Base-by-base conservation (phyloP, 2,113 vertebrate genomes). In the Noctilio leporinus region DNA sequence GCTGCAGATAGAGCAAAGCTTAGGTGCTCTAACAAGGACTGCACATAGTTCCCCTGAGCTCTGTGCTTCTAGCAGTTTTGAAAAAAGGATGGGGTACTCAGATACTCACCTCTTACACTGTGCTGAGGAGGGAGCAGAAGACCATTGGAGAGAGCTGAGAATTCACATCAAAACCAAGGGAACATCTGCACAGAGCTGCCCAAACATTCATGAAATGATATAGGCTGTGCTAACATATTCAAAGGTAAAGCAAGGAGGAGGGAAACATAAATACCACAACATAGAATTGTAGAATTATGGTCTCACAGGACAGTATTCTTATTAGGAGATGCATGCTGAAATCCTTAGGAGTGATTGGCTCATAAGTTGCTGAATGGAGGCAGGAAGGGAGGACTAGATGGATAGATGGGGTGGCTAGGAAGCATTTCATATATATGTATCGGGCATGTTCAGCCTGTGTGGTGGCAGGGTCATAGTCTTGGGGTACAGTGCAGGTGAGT, bases 141-240 rank as follows among this genome's bases (percentile, higher is more conserved):
- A 62, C 35, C 30, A 28, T 10, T 7, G 2, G 35, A 62, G 51
- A 47, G 16, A 22, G 22, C 33, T 0, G 8, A 30, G 87, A 15
- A 24, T 12, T n/a, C 30, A 24, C 10, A 2, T 47, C 81, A 20
- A n/a, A 89, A 33, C 53, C 57, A 10, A 26, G 2, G 0, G 49
- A 3, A 9, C 3, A 0, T 33, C 40, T 38, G 17, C 43, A 17
- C 59, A 17, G 62, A 70, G 51, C n/a, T 20, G n/a, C 47, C 8
- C 10, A 8, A 4, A 24, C n/a, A 24, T 0, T 0, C 0, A 8
- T 15, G 49, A 47, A 72, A 26, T 4, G 86, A 24, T 6, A 10
- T 4, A 1, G 0, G 30, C 28, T 24, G 10, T 2, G 10, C 20
- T 45, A 8, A 57, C 16, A 22, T 35, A 1, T 28, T 22, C 0